Evolutionary conservation across 1,140 invertebrate genomes (phyloP).

Genomic region (Muscidifurax raptorellus): DNA sequence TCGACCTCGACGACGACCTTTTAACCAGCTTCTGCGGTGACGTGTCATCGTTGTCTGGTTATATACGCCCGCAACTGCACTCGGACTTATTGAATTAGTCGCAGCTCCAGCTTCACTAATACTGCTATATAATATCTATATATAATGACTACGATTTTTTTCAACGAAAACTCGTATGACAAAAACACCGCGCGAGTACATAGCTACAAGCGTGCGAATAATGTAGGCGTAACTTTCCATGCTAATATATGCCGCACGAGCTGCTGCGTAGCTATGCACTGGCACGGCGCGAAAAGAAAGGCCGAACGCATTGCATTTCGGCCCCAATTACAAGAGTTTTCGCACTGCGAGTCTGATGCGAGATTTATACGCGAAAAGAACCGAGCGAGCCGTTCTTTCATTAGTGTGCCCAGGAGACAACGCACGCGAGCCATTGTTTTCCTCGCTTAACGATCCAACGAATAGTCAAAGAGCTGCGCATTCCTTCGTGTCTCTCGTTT

Average conservation of each 20-base stretch:
- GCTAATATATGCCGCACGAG: conserved; percentile 52
- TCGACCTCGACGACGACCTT: conserved; percentile 65
- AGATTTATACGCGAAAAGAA: conserved; percentile 49
- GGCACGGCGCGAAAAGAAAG: neutral
- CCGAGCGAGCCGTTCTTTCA: conserved; percentile 43
- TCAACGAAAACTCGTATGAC: neutral
- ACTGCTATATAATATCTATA: too few relatives aligned
- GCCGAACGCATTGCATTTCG: conserved; percentile 6
- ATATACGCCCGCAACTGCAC: conserved; percentile 65
- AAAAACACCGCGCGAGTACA: neutral
- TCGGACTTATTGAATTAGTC: conserved; percentile 73
- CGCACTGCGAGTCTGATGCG: conserved; percentile 53
- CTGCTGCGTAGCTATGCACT: neutral
- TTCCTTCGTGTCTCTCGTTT: neutral
- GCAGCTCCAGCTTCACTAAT: conserved; percentile 40
- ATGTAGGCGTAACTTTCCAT: conserved; percentile 50
- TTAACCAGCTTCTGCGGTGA: conserved; percentile 58
- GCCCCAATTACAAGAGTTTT: conserved; percentile 56
- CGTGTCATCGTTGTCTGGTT: conserved; percentile 59
- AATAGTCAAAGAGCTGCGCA: neutral
- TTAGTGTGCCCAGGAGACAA: conserved; percentile 4
- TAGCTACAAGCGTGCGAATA: too few relatives aligned
- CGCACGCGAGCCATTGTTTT: conserved; percentile 6
- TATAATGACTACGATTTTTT: too few relatives aligned
- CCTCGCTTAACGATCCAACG: neutral